Evolutionary conservation across 2,113 vertebrate genomes (phyloP).

Genomic region (Sarotherodon lohbergeri): DNA sequence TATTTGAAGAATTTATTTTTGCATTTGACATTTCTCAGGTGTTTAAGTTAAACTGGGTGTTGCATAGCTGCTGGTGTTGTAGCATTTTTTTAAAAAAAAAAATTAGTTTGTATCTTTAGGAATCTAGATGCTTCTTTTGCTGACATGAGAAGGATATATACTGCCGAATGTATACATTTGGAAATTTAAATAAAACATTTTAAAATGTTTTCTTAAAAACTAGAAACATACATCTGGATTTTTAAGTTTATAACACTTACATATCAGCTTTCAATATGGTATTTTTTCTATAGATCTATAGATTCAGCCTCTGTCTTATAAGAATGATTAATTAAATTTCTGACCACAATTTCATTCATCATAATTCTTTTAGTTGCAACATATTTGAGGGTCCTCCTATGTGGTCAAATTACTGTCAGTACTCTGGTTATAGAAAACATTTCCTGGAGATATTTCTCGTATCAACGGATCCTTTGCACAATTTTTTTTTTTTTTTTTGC

Average conservation of each 20-base stretch:
- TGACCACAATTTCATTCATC: neutral
- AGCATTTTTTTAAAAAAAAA: neutral
- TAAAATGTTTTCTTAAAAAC: neutral
- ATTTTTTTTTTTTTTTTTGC: neutral
- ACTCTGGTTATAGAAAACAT: neutral
- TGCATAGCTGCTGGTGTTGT: neutral
- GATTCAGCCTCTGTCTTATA: neutral
- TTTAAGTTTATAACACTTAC: neutral
- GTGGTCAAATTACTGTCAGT: neutral
- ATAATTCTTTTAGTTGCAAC: neutral
- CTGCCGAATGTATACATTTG: neutral
- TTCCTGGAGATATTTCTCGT: neutral
- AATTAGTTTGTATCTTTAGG: no score
- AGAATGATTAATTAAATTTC: neutral
- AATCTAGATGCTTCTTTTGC: no score
- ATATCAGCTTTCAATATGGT: neutral
- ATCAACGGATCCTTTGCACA: neutral
- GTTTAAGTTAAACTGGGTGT: neutral
- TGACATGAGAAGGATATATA: neutral
- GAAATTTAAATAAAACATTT: neutral
- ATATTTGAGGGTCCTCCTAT: neutral
- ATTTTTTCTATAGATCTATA: neutral
- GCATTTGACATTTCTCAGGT: neutral
- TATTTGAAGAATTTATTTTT: neutral
- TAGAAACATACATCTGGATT: neutral